A percentile compares a stretch with the other conserved stretches of the same genome.
Evolutionary conservation across 37 sponge, comb jelly and placozoan species (phyloP).

Genomic region (Bolinopsis microptera): DNA sequence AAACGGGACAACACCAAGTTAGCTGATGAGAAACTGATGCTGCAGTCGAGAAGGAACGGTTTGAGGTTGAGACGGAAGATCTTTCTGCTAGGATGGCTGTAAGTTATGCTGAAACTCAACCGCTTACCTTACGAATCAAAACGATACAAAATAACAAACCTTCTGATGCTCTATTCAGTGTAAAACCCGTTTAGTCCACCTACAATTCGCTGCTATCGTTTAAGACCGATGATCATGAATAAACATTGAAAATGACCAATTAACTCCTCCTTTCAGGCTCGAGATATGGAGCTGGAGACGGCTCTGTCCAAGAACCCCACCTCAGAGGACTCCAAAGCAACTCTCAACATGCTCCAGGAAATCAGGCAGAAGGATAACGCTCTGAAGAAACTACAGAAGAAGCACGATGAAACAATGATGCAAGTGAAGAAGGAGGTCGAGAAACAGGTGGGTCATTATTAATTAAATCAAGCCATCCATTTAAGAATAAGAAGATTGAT

Average conservation of each 20-base stretch:
- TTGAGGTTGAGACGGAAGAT: conserved; percentile 16
- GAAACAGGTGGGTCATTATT: too few species aligned
- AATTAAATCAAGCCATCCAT: too few species aligned
- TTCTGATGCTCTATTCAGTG: too few species aligned
- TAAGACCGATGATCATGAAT: too few species aligned
- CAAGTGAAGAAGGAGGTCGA: conserved; percentile 49
- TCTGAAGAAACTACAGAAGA: neutral
- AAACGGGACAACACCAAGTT: conserved; percentile 25
- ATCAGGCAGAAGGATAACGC: conserved; percentile 56
- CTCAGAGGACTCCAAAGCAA: neutral
- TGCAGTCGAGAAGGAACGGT: conserved; percentile 28
- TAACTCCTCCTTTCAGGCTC: too few species aligned
- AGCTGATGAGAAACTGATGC: neutral
- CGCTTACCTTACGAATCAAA: neutral
- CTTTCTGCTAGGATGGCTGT: conserved; percentile 42
- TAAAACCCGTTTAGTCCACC: too few species aligned
- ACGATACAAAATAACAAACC: too few species aligned
- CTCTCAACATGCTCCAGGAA: conserved; percentile 52
- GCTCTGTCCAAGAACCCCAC: conserved; percentile 9
- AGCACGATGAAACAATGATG: conserved; percentile 41
- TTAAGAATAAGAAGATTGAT: neutral
- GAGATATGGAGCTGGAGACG: conserved; percentile 49
- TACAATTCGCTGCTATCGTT: too few species aligned
- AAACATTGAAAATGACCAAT: too few species aligned
- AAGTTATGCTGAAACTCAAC: neutral